Conservation (phyloP, 2,797 vertebrate species). For the Amphiprion clarkii region DNA sequence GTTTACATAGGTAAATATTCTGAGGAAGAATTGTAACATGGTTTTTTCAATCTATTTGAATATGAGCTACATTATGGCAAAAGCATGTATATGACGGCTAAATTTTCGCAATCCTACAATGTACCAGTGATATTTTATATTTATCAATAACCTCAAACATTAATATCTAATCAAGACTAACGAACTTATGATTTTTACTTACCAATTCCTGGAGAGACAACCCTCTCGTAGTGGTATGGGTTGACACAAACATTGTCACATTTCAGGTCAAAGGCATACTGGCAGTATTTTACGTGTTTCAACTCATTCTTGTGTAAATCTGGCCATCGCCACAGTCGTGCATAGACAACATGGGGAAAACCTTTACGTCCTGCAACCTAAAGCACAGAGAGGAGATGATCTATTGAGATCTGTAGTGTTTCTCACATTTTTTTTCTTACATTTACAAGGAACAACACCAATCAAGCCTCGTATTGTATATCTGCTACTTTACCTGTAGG, state of each 20-base stretch:
- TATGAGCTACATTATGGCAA: not conserved
- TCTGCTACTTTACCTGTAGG: slow-evolving; percentile 87
- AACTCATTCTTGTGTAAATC: slow-evolving; percentile 98
- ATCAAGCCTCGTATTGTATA: not conserved
- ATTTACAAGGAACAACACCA: not conserved
- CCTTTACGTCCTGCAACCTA: slow-evolving; percentile 98
- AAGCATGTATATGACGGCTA: not conserved
- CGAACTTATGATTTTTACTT: slow-evolving; percentile 63
- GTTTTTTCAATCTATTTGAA: not conserved
- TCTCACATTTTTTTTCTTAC: not conserved
- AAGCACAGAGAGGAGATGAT: slow-evolving; percentile 32
- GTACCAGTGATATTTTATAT: not conserved
- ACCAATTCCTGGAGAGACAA: slow-evolving; percentile 97
- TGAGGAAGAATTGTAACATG: not conserved
- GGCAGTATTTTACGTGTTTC: slow-evolving; percentile 98
- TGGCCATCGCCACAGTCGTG: slow-evolving; percentile 97
- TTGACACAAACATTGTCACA: slow-evolving; percentile 98
- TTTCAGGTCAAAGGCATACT: slow-evolving; percentile 97
- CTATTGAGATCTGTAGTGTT: not conserved
- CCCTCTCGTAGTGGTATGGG: slow-evolving; percentile 97
- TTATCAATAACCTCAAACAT: not conserved
- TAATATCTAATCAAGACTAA: not conserved
- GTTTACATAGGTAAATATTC: not conserved
- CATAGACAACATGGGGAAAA: slow-evolving; percentile 97
- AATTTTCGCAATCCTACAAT: not conserved